Conservation (phyloP, 2,797 vertebrate genomes). For the Staurois parvus region DNA sequence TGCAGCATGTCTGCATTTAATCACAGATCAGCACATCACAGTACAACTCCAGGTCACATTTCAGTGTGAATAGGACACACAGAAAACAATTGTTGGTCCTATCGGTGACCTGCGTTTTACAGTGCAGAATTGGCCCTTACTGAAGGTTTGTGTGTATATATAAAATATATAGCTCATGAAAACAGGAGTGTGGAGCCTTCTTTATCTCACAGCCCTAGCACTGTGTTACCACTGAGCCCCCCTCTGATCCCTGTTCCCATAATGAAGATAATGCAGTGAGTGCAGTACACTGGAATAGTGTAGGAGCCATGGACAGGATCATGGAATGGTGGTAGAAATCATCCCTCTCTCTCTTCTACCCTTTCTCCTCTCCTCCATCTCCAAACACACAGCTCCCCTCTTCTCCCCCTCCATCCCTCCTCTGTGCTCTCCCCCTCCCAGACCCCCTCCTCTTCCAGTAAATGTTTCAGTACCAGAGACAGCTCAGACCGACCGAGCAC, state of each 20-base stretch:
- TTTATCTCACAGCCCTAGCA: no score
- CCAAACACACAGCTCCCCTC: slow-evolving; percentile 4
- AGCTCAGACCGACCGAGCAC: slow-evolving; percentile 36
- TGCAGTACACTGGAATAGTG: not conserved
- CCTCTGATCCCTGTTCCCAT: not conserved
- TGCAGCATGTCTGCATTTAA: no score
- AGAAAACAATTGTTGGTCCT: no score
- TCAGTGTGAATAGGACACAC: no score
- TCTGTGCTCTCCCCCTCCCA: not conserved
- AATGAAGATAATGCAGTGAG: not conserved
- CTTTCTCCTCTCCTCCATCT: not conserved
- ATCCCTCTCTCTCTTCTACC: not conserved
- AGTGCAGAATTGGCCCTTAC: no score
- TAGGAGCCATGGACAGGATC: not conserved
- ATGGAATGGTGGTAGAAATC: not conserved
- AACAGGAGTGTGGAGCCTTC: no score
- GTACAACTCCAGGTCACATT: no score
- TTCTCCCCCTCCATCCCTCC: not conserved
- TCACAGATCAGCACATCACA: no score
- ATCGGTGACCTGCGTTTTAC: no score
- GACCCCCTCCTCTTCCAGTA: slow-evolving; percentile 47
- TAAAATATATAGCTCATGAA: no score
- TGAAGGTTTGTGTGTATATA: no score
- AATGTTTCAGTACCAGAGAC: slow-evolving; percentile 59
- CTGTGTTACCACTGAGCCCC: not conserved